Base-by-base conservation (phyloP, 2,797 vertebrate genomes). In the Decapterus maruadsi region DNA sequence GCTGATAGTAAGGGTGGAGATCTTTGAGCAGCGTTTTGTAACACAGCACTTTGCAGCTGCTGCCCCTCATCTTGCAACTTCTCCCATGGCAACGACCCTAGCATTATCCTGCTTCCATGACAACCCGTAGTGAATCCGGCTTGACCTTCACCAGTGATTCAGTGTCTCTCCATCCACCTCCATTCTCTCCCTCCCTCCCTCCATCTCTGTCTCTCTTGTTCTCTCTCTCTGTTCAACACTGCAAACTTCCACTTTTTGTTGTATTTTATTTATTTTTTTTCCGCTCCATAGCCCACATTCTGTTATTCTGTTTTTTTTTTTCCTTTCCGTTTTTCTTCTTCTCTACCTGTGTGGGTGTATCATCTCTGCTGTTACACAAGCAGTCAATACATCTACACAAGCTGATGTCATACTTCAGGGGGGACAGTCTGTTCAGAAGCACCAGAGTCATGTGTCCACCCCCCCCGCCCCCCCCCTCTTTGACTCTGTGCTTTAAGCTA, bases 141-240 rank as follows among this genome's bases (percentile, higher is more conserved):
- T 92, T 94, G 94, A 95, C 94, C 94, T 93, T 95, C 92, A 90
- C 85, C 87, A 86, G 74, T 93, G 93, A 93, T 93, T 93, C 91
- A 91, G 81, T 89, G 85, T 90, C 85, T 92, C 90, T 92, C 85
- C 84, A 90, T 93, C 92, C 89, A 90, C 87, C 93, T 89, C 87
- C 92, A 82, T 85, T 80, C 88, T 79, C 74, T 87, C 71, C 64
- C 68, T 78, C 71, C 64, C 68, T 78, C 77, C 55, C 72, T 87
- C 77, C 66, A 72, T 84, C 78, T 68, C 77, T 71, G 46, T 84
- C 80, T 89, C 75, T 87, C 79, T 75, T 71, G 63, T 78, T 78
- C 81, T 77, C 75, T 66, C 81, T 74, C 75, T 66, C 81, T 74
- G 53, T 73, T 82, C 73, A 78, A 59, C 67, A 76, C 72, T 69